Conservation (phyloP, 2,797 vertebrate genomes). For the Fundulus diaphanus region DNA sequence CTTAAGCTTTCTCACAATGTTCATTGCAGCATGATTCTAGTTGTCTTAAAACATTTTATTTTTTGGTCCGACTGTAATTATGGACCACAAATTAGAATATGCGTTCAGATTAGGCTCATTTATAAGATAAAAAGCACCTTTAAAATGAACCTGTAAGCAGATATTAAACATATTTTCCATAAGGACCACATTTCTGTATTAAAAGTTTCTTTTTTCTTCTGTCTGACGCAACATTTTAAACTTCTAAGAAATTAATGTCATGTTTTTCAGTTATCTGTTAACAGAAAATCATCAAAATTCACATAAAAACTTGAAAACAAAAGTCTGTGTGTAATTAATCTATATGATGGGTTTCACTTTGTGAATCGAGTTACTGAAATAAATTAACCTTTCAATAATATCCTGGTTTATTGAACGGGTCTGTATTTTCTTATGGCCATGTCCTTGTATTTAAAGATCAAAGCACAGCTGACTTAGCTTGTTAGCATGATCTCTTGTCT, state of each 20-base stretch:
- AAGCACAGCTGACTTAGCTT: no score
- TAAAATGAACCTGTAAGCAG: no score
- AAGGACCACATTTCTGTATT: not conserved
- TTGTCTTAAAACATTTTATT: not conserved
- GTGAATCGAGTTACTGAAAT: not conserved
- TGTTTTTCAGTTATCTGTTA: no score
- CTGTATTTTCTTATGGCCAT: no score
- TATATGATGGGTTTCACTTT: not conserved
- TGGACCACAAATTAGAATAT: not conserved
- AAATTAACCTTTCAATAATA: not conserved
- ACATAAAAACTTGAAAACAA: not conserved
- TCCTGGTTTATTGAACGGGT: no score
- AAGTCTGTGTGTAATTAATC: not conserved
- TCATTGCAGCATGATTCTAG: no score
- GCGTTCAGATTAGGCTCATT: not conserved
- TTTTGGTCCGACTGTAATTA: not conserved
- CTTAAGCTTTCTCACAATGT: no score
- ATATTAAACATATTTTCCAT: no score
- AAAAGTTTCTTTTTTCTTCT: not conserved
- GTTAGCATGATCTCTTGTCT: no score
- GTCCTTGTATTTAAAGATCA: no score
- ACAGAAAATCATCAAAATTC: not conserved
- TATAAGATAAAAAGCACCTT: not conserved
- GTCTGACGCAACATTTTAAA: not conserved
- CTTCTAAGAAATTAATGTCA: not conserved